Conservation (phyloP, 2,797 vertebrate species). For the Loriculus beryllinus region DNA sequence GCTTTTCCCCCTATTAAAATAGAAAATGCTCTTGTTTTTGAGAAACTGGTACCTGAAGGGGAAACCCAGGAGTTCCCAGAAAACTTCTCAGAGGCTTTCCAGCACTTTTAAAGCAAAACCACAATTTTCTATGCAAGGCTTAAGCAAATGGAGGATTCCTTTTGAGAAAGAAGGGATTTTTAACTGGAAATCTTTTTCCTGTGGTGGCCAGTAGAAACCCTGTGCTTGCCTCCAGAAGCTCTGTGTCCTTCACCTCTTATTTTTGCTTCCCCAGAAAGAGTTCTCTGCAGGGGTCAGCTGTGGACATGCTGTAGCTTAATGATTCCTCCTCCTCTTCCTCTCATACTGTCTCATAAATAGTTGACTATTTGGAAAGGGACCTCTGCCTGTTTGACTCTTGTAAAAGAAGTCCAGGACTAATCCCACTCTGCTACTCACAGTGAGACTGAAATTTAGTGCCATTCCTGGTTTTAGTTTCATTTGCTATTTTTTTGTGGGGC, state of each 20-base stretch:
- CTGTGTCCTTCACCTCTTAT: not conserved
- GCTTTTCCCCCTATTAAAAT: not conserved
- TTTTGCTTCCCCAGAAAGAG: not conserved
- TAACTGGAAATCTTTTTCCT: not conserved
- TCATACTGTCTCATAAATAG: not conserved
- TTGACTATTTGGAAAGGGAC: not conserved
- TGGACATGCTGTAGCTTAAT: not conserved
- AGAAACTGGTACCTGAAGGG: not conserved
- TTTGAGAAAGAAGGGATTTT: not conserved
- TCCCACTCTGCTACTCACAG: not conserved
- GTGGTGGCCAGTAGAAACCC: not conserved
- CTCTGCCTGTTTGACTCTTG: not conserved
- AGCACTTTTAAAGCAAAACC: not conserved
- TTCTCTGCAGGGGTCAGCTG: not conserved
- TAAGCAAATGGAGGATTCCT: not conserved
- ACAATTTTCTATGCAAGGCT: not conserved
- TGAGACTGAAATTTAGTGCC: not conserved
- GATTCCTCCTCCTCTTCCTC: not conserved
- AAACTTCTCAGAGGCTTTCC: not conserved
- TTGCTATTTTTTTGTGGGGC: not conserved
- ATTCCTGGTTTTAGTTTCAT: not conserved
- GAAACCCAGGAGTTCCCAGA: not conserved
- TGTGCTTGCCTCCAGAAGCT: not conserved
- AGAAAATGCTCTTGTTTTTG: not conserved
- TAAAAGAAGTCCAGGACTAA: not conserved